A percentile compares a stretch with the other conserved stretches of the same genome.
Evolutionary conservation across 2,113 vertebrate genomes (phyloP).

Genomic region (Perca fluviatilis): DNA sequence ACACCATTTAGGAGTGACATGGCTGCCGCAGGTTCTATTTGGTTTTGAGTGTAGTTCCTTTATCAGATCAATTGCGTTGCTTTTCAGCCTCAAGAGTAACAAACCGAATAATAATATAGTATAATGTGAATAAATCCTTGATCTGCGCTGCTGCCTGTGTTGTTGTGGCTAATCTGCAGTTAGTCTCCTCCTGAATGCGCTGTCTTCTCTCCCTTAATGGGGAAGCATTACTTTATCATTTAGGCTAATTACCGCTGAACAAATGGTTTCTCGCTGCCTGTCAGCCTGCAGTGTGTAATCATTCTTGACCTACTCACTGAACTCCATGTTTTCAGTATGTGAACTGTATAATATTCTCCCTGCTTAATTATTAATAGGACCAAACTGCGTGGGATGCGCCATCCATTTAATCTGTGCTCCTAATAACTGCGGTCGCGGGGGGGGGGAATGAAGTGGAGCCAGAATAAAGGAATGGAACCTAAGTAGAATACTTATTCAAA

Average conservation of each 20-base stretch:
- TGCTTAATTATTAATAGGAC: conserved; percentile 91
- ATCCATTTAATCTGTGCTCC: conserved; percentile 72
- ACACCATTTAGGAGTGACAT: conserved; percentile 56
- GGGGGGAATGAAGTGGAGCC: neutral
- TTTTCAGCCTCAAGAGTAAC: conserved; percentile 31
- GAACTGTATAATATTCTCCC: conserved; percentile 90
- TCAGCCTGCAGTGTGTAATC: conserved; percentile 93
- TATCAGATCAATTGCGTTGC: conserved; percentile 15
- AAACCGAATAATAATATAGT: too few relatives aligned
- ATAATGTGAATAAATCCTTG: conserved; percentile 28
- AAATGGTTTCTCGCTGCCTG: conserved; percentile 91
- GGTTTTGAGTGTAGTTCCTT: neutral
- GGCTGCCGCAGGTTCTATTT: conserved; percentile 23
- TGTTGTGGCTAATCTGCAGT: conserved; percentile 78
- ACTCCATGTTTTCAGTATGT: conserved; percentile 93
- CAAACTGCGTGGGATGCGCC: conserved; percentile 80
- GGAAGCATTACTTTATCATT: conserved; percentile 89
- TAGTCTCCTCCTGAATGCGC: conserved; percentile 82
- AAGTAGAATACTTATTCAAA: neutral
- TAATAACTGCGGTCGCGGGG: conserved; percentile 57
- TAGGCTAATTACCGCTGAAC: conserved; percentile 95
- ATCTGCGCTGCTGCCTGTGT: conserved; percentile 24
- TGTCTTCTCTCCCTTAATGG: conserved; percentile 82
- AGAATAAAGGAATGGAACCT: neutral
- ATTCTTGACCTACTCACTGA: conserved; percentile 94